These are phyloP conservation scores for Hydroisotoma schaefferi DNA, from an alignment of 2,888 invertebrate genomes.

Conservation along the genomic window DNA sequence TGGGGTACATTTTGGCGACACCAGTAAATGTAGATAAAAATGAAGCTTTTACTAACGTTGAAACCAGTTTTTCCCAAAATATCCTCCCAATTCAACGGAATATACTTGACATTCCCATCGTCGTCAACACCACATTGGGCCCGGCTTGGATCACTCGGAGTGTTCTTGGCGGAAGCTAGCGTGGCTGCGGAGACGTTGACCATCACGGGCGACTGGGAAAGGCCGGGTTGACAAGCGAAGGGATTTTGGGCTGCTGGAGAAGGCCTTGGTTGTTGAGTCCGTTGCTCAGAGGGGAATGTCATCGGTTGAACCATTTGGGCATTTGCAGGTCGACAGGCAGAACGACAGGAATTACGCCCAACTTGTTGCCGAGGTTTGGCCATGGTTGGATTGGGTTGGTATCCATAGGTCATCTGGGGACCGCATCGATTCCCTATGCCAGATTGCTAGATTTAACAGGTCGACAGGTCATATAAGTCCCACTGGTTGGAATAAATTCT, in stretches of 20 bases:
- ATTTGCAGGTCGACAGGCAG: not conserved
- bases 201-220: not conserved
- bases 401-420: no score
- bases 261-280: not conserved
- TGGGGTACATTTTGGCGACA: not conserved
- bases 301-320: not conserved
- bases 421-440: no score
- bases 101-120: conserved; percentile 28
- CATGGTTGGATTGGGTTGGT: not conserved
- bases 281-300: not conserved
- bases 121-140: conserved; percentile 16
- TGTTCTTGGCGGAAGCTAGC: conserved; percentile 19
- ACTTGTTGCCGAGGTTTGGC: not conserved
- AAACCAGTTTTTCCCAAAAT: conserved; percentile 36
- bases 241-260: not conserved
- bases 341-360: not conserved
- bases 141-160: conserved; percentile 14
- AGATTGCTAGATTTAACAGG: no score
- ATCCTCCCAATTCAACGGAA: conserved; percentile 40
- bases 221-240: not conserved
- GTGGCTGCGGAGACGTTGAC: conserved; percentile 32
- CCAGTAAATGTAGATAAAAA: not conserved
- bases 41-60: conserved; percentile 9
- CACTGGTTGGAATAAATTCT: no score
- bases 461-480: no score